Base-by-base conservation (phyloP, 2,797 vertebrate genomes). In the Florisuga fusca region DNA sequence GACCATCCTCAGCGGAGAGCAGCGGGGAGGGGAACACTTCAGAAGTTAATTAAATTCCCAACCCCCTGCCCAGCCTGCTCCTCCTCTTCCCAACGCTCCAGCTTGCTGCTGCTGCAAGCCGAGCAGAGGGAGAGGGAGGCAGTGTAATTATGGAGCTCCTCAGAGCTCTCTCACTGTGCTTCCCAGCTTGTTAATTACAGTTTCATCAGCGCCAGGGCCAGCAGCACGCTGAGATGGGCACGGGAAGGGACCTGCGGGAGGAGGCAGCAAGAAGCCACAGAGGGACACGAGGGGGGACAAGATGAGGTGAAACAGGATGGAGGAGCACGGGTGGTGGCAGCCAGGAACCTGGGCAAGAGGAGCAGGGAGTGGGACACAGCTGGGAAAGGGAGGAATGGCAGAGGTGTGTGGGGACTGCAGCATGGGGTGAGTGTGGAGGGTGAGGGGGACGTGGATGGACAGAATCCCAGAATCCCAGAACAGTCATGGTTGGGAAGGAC, bases 121-220 rank as follows among this genome's bases (percentile, higher is more conserved):
- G 3, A 96, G 90, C 91, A 90, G 86, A 1, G 26, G 88, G 90
- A 93, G 90, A 50, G 61, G 89, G 67, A 90, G 85, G 94, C 86
- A 93, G 66, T n/a, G 57, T 95, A 96, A 96, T 96, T 94, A 95
- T 88, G 87, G 34, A 90, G 90, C 83, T 96, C 94, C 95, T 87
- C 61, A 68, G 95, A 95, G 92, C 48, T 84, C 46, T 71, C 48
- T 93, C 50, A 89, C 57, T 89, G 93, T 93, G 88, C 94, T 95
- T 95, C 77, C 69, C 57, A 84, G 93, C 90, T 69, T 89, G 67
- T 95, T 96, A 96, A 95, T 96, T 96, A 96, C 93, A 79, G 67
- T 66, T 95, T 82, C 67, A 86, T 48, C 83, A 21, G 27, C 16
- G 19, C 31, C 53, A 74, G 79, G 84, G 59, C 74, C 77, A 58